Evolutionary conservation across 2,113 vertebrate species (phyloP), one percentile per base, ranked within the genome.

Genomic region (Sceloporus tristichus): DNA sequence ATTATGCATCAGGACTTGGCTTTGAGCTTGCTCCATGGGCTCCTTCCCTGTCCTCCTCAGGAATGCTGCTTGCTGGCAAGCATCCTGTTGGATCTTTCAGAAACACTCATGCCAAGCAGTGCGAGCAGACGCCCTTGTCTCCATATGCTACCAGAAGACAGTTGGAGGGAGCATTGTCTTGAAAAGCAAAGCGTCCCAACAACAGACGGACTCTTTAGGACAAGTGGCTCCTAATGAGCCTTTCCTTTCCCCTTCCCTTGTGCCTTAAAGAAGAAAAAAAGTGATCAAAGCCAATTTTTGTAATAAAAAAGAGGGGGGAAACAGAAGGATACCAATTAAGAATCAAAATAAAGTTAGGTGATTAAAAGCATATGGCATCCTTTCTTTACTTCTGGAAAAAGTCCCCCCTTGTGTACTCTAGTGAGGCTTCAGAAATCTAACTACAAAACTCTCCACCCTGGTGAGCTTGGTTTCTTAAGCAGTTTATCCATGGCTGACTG

Each of bases 181-280:
- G 79, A 86, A 89, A 80, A 56, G 62, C 42, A 56, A 62, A 87
- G 68, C 27, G 25, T 25, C 42, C 68, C 23, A 77, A 79, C 65
- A 89, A 77, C 79, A 87, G 80, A 83, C 5, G 29, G 74, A 71
- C 73, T 83, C 85, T 27, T 25, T 53, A 77, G 78, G 85, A 56
- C 62, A 82, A 78, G 48, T 62, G 73, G 42, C 65, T 82, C 48
- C 65, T 86, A 25, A 62, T 83, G 79, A 83, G 38, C 21, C 10
- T 19, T 9, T 40, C 5, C 5, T 27, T n/a, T 59, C 34, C 74
- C 48, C 76, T 82, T 70, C 73, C 65, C 19, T 59, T 66, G 56
- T n/a, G 4, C n/a, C 53, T 34, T 90, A 81, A 81, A 81, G 74
- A 2, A 74, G 9, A 42, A 54, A 62, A 18, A 2, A 16, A 38